phyloP scores from a whole-genome alignment of 2,888 invertebrate genomes.

The Exocentrus adspersus region DNA sequence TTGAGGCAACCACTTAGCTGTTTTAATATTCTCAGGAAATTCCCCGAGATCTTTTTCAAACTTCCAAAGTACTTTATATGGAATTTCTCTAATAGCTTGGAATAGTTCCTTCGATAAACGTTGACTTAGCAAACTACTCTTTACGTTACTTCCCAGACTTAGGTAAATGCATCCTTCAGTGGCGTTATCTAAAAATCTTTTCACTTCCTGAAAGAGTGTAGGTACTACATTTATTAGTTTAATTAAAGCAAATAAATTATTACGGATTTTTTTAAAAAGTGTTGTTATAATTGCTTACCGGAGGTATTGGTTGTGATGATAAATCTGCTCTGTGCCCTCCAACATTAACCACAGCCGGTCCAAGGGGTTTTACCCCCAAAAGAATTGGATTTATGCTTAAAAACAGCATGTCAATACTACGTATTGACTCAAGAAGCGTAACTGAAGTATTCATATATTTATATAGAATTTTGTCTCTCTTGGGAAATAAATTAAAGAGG shows the following conservation, averaged over 20 bases:
- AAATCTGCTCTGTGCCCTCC: not conserved
- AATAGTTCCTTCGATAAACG: too few relatives aligned
- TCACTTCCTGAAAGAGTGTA: conserved; percentile 31
- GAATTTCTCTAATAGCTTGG: conserved; percentile 31
- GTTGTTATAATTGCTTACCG: not conserved
- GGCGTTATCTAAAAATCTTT: conserved; percentile 27
- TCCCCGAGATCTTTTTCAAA: conserved; percentile 26
- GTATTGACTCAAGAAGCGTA: not conserved
- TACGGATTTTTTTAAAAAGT: too few relatives aligned
- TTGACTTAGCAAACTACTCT: conserved; percentile 23
- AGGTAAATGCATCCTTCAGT: conserved; percentile 36
- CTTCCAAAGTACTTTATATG: conserved; percentile 40
- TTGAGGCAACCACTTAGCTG: conserved; percentile 33
- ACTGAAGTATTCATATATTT: not conserved
- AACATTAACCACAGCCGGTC: not conserved
- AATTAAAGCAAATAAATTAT: too few relatives aligned
- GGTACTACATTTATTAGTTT: too few relatives aligned
- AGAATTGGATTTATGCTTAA: not conserved
- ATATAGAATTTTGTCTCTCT: not conserved
- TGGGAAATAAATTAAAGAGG: not conserved
- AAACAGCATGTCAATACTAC: not conserved
- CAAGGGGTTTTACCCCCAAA: not conserved
- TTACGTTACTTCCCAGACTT: conserved; percentile 36
- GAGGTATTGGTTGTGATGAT: not conserved
- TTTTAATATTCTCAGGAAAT: conserved; percentile 26